Conservation (phyloP, 2,113 vertebrate genomes). For the Tragulus kanchil region DNA sequence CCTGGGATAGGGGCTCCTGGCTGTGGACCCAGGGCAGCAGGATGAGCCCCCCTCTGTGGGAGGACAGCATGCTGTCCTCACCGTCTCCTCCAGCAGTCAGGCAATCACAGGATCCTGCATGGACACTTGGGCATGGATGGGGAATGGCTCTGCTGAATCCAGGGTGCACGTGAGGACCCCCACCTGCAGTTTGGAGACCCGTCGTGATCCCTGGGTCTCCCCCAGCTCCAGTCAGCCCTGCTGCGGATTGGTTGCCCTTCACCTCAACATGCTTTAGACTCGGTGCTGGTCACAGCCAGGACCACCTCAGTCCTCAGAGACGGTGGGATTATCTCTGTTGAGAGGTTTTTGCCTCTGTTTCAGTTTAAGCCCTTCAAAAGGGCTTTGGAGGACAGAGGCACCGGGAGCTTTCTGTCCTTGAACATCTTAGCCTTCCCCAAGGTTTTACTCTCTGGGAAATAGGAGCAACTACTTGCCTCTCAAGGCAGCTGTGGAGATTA, state of each 20-base stretch:
- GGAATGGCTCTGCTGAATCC: not conserved
- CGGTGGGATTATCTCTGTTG: not conserved
- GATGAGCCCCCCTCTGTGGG: not conserved
- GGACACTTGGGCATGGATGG: not conserved
- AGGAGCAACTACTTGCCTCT: not conserved
- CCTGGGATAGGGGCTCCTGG: not conserved
- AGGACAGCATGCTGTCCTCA: not conserved
- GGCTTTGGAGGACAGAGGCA: not conserved
- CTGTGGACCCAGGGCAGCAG: not conserved
- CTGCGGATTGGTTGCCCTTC: not conserved
- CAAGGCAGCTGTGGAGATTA: not conserved
- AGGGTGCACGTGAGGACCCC: not conserved
- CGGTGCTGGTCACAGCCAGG: not conserved
- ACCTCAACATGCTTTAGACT: not conserved
- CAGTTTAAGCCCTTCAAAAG: not conserved
- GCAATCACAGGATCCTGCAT: not conserved
- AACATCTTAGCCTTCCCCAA: not conserved
- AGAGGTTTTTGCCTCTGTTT: not conserved
- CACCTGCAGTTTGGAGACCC: not conserved
- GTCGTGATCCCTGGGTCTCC: not conserved
- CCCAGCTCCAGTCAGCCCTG: not conserved
- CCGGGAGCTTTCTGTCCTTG: not conserved
- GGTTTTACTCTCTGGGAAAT: slow-evolving; percentile 1
- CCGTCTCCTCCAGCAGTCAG: not conserved
- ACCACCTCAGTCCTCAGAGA: not conserved